Percentiles rank a stretch among this genome's conserved stretches.
phyloP scores from a whole-genome alignment of 2,113 vertebrate species.

The Melanocharis versteri region DNA sequence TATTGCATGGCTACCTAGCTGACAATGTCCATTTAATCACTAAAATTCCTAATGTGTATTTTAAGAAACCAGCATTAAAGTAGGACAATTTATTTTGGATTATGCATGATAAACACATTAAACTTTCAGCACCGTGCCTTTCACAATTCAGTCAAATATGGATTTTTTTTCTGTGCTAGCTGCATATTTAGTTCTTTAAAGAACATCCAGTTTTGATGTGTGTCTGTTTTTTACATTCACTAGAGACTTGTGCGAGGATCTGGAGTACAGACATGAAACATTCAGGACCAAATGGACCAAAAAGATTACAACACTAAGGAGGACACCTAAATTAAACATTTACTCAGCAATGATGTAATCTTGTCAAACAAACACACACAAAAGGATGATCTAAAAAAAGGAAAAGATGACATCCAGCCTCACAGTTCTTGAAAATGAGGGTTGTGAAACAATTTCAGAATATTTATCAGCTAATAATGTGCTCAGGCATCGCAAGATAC shows the following conservation, averaged over 20 bases:
- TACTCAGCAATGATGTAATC: constrained; percentile 58
- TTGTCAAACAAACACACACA: background rate
- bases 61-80: constrained; percentile 41
- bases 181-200: constrained; percentile 47
- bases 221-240: constrained; percentile 30
- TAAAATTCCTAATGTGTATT: constrained; percentile 14
- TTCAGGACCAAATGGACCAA: constrained; percentile 60
- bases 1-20: background rate
- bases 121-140: background rate
- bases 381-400: constrained; percentile 34
- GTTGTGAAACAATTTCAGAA: background rate
- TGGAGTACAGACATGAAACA: constrained; percentile 57
- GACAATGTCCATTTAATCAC: constrained; percentile 11
- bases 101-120: constrained; percentile 45
- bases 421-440: background rate
- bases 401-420: background rate
- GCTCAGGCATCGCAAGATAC: background rate
- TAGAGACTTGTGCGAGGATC: constrained; percentile 1
- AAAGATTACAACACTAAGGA: constrained; percentile 60
- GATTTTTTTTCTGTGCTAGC: constrained; percentile 14
- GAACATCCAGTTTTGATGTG: constrained; percentile 6
- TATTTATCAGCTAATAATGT: background rate
- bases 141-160: constrained; percentile 12
- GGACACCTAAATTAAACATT: constrained; percentile 66
- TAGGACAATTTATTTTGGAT: constrained; percentile 52